Base-by-base conservation (phyloP, 2,797 vertebrate genomes). In the Malurus splendens region DNA sequence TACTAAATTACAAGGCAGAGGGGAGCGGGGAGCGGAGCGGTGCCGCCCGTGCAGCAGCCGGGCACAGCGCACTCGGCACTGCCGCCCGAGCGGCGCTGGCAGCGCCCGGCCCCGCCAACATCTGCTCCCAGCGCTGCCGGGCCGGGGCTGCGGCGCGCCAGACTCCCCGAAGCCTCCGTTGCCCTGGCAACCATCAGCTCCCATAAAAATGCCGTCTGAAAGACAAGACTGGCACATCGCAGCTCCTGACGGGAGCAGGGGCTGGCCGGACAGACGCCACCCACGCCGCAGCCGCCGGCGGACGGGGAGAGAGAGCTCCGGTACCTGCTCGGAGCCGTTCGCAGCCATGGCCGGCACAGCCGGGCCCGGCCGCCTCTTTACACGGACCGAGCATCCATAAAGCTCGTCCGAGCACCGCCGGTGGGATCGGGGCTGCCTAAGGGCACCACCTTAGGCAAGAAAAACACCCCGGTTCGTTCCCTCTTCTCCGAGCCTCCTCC, bases 171-270 rank as follows among this genome's bases (percentile, higher is more conserved):
- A 98, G 97, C 97, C 96, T 96, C 96, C 90, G 98, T 99, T 98
- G 93, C 98, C 98, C 97, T 98, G 98, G 98, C 97, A 98, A 99
- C 98, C 96, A 96, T 92, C 96, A 96, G 97, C 97, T 97, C 97
- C 94, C 96, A 97, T 97, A 96, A 95, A 95, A 95, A 94, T 68
- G 83, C 95, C 74, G 96, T 92, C 95, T 59, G 90, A 89, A 41
- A 91, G 83, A 82, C 94, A 32, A 72, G 94, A 13, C 91, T 62
- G 38, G 94, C 88, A 89, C 87, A 84, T 76, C 9, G 82, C 93
- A 18, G 90, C 87, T 81, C 90, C 80, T n/a, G 73, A 45, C 76
- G 60, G 77, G 24, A 68, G 74, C 47, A 67, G 82, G 57, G 51
- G 52, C 52, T 48, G 76, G 17, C 1, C 27, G 14, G 6, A 5